Conservation (phyloP, 2,113 vertebrate species). For the Pachyramphus minor region DNA sequence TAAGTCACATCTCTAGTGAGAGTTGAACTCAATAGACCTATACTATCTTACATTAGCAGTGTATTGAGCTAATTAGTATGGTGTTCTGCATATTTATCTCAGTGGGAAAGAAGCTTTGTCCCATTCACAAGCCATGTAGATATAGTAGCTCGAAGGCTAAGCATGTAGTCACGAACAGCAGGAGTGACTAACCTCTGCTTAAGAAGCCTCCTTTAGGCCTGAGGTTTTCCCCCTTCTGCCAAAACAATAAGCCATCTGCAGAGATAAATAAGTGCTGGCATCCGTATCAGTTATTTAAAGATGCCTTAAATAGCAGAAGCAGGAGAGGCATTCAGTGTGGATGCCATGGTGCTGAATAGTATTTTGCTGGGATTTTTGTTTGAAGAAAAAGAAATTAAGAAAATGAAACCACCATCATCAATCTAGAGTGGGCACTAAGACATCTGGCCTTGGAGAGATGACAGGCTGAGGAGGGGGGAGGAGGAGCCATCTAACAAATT, state of each 20-base stretch:
- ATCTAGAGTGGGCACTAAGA: neutral
- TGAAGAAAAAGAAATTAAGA: neutral
- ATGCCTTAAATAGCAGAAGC: neutral
- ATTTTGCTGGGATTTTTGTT: neutral
- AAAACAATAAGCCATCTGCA: neutral
- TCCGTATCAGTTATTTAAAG: slow-evolving; percentile 17
- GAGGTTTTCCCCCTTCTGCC: neutral
- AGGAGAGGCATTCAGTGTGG: neutral
- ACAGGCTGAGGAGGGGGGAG: neutral
- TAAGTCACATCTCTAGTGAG: neutral
- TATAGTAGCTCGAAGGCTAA: neutral
- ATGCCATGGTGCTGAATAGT: neutral
- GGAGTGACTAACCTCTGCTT: neutral
- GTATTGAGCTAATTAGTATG: neutral
- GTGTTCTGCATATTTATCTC: neutral
- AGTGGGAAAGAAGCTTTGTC: neutral
- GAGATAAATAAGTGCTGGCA: neutral
- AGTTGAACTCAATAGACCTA: neutral
- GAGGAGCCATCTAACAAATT: neutral
- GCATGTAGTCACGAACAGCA: neutral
- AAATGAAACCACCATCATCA: neutral
- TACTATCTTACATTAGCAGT: neutral
- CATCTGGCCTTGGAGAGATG: neutral
- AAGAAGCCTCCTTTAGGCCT: neutral
- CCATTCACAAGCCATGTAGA: neutral